Evolutionary conservation across 2,113 vertebrate genomes (phyloP).

Genomic region (Athene cunicularia): DNA sequence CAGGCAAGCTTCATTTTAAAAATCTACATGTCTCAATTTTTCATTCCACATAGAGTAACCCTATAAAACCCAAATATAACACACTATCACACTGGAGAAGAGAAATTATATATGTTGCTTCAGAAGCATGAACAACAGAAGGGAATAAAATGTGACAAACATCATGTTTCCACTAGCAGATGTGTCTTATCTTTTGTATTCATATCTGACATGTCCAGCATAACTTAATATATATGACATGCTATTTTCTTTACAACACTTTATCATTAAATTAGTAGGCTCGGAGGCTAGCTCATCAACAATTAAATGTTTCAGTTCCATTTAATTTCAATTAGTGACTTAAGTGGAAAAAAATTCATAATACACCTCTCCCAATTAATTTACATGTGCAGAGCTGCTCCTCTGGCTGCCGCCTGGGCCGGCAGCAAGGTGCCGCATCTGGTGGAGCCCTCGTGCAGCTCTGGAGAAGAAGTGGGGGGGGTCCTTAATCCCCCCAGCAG

Average conservation of each 20-base stretch:
- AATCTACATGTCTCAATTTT: background rate
- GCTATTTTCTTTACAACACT: background rate
- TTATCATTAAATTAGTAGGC: conserved; percentile 11
- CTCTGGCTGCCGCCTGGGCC: background rate
- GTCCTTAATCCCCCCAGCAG: fast-evolving
- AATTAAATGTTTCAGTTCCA: conserved; percentile 21
- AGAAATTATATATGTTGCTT: background rate
- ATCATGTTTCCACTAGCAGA: background rate
- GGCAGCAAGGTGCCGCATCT: fast-evolving
- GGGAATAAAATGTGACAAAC: background rate
- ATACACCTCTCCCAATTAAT: background rate
- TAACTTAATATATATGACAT: background rate
- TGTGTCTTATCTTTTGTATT: background rate
- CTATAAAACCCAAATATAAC: background rate
- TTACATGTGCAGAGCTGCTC: background rate
- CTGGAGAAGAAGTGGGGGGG: background rate
- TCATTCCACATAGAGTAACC: background rate
- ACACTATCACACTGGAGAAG: background rate
- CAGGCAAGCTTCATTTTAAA: background rate
- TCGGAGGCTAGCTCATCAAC: conserved; percentile 24
- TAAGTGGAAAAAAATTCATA: background rate
- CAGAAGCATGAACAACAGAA: background rate
- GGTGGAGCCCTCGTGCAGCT: no score
- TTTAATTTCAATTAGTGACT: conserved; percentile 4
- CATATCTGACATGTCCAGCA: background rate